Evolutionary conservation across 1,140 invertebrate genomes (phyloP).

Genomic region (Belonocnema kinseyi): DNA sequence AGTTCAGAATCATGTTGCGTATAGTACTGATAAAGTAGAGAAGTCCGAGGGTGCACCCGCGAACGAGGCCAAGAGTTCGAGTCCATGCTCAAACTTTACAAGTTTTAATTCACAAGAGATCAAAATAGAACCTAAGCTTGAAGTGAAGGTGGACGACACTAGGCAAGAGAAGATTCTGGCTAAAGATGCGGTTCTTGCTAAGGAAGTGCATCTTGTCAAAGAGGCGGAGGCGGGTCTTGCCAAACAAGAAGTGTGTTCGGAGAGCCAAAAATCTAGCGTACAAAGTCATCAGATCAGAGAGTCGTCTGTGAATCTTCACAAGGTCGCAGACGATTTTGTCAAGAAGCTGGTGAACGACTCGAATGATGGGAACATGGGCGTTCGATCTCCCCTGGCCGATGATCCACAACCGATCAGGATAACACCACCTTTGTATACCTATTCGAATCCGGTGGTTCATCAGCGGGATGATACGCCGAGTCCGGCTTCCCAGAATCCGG

Average conservation of each 20-base stretch:
- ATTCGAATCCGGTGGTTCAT: slow-evolving; percentile 81
- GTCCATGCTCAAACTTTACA: neutral
- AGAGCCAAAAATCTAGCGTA: slow-evolving; percentile 69
- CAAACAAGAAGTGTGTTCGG: slow-evolving; percentile 57
- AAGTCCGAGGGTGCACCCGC: slow-evolving; percentile 51
- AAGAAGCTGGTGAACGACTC: slow-evolving; percentile 67
- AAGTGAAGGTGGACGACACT: slow-evolving; percentile 67
- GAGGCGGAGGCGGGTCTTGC: slow-evolving; percentile 31
- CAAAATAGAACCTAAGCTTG: slow-evolving; percentile 59
- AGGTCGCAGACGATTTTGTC: slow-evolving; percentile 64
- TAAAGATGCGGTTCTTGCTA: neutral
- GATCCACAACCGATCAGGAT: slow-evolving; percentile 83
- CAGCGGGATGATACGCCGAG: slow-evolving; percentile 77
- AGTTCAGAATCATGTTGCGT: slow-evolving; percentile 71
- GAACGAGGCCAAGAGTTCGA: slow-evolving; percentile 40
- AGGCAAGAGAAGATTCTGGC: slow-evolving; percentile 57
- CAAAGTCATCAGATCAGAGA: slow-evolving; percentile 63
- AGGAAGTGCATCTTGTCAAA: neutral
- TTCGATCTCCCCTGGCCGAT: slow-evolving; percentile 74
- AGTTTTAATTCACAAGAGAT: slow-evolving; percentile 38
- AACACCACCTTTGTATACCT: slow-evolving; percentile 85
- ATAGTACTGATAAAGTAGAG: slow-evolving; percentile 60
- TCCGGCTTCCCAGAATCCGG: slow-evolving; percentile 70
- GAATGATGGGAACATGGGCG: slow-evolving; percentile 55
- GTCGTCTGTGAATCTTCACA: slow-evolving; percentile 61